Base-by-base conservation (phyloP, 2,113 vertebrate species). In the Daboia siamensis region DNA sequence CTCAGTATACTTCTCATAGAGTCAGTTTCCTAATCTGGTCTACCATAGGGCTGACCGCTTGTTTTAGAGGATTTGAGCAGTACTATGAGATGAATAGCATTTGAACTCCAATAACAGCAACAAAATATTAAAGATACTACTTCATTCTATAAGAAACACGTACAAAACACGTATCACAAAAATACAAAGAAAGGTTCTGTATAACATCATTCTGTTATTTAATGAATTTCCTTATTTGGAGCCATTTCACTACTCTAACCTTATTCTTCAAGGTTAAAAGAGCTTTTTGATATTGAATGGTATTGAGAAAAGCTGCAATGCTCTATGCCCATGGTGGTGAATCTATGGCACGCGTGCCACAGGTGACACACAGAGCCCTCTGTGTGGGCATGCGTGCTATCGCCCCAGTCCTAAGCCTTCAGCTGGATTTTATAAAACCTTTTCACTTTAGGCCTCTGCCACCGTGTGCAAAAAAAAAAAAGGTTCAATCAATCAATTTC, bases 251-350 rank as follows among this genome's bases (percentile, higher is more conserved):
- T 54, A 56, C 23, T 55, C 56, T 17, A 56, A 17, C 5, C 46
- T 51, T 93, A 92, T 90, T 54, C 39, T 92, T 69, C 89, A 46
- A 87, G 0, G 24, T 11, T 92, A 91, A 74, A 26, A 46, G 46
- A 64, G 46, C 64, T 24, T 89, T 55, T 86, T 24, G 17, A 69
- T 89, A 26, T 5, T 87, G 51, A 93, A n/a, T 48, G 24, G 12
- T 39, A 55, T 92, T 93, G 33, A 88, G 8, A 92, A 91, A 91
- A 46, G 21, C 87, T 74, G 91, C 2, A 64, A 92, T 93, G 46
- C 29, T 84, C 9, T 88, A 12, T 91, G 2, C 2, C 24, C 39
- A 39, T 39, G 39, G 39, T 39, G 39, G 39, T 39, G 39, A 39
- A 39, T 39, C 39, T 39, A 39, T 39, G 39, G 39, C 39, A 39